phyloP scores from a whole-genome alignment of 2,113 vertebrate genomes.

The Gymnocephalus cernua region DNA sequence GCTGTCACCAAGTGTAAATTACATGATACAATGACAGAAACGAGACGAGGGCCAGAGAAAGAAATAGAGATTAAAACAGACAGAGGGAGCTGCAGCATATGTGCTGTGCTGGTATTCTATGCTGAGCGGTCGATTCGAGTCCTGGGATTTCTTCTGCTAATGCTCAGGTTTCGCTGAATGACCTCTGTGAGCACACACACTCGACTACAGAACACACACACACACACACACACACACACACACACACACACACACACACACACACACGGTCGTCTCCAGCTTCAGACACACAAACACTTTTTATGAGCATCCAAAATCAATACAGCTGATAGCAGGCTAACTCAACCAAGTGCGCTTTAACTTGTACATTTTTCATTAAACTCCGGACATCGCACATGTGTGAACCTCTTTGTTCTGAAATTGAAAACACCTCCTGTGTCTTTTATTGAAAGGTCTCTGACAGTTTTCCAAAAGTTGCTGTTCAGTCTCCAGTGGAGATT shows the following conservation, averaged over 20 bases:
- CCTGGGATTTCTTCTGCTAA: conserved; percentile 77
- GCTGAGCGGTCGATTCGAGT: conserved; percentile 76
- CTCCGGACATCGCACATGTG: conserved; percentile 24
- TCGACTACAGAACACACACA: conserved; percentile 49
- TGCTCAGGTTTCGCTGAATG: conserved; percentile 83
- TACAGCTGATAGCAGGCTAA: conserved; percentile 38
- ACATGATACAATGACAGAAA: conserved; percentile 57
- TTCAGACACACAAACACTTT: conserved; percentile 45
- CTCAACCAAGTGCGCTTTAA: conserved; percentile 32
- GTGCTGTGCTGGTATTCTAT: conserved; percentile 79
- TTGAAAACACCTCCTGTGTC: conserved; percentile 38
- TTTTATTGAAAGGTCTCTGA: conserved; percentile 5
- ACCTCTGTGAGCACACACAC: conserved; percentile 75
- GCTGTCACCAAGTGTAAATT: conserved; percentile 73
- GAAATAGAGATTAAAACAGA: conserved; percentile 34
- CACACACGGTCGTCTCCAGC: conserved; percentile 1
- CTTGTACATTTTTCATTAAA: conserved; percentile 49
- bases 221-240: conserved; percentile 18
- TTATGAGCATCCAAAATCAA: conserved; percentile 54
- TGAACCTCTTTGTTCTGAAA: conserved; percentile 54
- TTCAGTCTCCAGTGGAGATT: not conserved
- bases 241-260: not conserved
- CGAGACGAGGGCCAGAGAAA: conserved; percentile 18
- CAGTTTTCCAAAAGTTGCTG: conserved; percentile 1
- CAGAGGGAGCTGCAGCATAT: conserved; percentile 62